Conservation (phyloP, 2,113 vertebrate genomes). For the Hydrochoerus hydrochaeris region DNA sequence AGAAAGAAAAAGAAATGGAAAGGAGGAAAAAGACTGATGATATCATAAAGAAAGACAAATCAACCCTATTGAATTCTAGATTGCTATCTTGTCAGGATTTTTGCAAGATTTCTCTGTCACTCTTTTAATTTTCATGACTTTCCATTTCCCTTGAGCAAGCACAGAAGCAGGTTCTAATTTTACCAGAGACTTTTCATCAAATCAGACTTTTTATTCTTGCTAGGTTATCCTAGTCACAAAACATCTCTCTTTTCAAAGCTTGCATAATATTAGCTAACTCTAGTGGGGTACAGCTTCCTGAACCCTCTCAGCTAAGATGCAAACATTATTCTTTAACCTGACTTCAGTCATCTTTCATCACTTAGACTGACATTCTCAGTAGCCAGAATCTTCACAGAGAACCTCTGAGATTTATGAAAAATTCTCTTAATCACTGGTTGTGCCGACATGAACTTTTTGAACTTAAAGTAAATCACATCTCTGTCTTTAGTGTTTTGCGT, state of each 20-base stretch:
- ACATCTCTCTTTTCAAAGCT: constrained; percentile 83
- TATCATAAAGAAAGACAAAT: constrained; percentile 71
- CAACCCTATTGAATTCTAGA: constrained; percentile 73
- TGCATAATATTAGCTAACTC: constrained; percentile 86
- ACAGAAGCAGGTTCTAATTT: constrained; percentile 87
- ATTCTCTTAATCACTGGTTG: constrained; percentile 77
- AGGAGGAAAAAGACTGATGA: constrained; percentile 66
- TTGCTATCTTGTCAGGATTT: constrained; percentile 78
- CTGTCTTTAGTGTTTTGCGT: constrained; percentile 60
- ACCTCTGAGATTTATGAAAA: constrained; percentile 78
- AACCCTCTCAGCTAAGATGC: constrained; percentile 83
- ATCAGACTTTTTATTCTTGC: constrained; percentile 82
- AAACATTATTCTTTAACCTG: constrained; percentile 83
- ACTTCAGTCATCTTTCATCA: constrained; percentile 82
- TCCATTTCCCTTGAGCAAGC: constrained; percentile 84
- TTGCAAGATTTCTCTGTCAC: constrained; percentile 80
- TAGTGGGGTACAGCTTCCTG: constrained; percentile 82
- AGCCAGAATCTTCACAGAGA: constrained; percentile 83
- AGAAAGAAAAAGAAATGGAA: constrained; percentile 49
- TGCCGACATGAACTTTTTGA: constrained; percentile 74
- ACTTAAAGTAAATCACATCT: constrained; percentile 66
- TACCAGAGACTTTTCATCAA: constrained; percentile 87
- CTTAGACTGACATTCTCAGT: constrained; percentile 80
- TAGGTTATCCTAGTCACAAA: constrained; percentile 84
- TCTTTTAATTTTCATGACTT: constrained; percentile 86